Evolutionary conservation across 2,797 vertebrate genomes (phyloP).

Genomic region (Sternotherus odoratus): DNA sequence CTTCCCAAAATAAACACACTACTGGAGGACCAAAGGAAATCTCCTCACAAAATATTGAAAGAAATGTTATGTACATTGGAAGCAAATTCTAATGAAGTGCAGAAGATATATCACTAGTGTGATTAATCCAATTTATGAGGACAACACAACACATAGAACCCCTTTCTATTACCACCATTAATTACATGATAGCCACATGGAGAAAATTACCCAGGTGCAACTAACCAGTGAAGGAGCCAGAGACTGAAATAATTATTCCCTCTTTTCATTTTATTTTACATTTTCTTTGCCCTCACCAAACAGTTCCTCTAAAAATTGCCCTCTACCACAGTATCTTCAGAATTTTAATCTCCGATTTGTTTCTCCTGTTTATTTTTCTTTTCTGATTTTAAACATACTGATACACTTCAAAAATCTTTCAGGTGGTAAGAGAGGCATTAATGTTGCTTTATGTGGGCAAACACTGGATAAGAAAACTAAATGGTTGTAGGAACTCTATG

Average conservation of each 20-base stretch:
- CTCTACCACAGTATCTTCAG: not conserved
- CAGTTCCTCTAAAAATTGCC: too few relatives aligned
- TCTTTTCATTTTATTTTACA: not conserved
- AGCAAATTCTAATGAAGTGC: not conserved
- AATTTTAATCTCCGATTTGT: not conserved
- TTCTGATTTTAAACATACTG: not conserved
- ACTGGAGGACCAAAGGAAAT: not conserved
- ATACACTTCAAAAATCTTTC: not conserved
- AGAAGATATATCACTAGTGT: not conserved
- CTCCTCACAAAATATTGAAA: fast-evolving
- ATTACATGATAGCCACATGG: not conserved
- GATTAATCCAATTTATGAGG: not conserved
- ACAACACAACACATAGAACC: not conserved
- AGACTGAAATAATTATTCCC: not conserved
- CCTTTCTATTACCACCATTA: not conserved
- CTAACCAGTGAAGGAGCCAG: not conserved
- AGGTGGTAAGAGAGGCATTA: not conserved
- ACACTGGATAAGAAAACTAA: not conserved
- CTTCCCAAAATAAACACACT: not conserved
- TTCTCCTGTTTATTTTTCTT: not conserved
- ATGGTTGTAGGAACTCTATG: not conserved
- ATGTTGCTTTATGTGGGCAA: not conserved
- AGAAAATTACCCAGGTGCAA: not conserved
- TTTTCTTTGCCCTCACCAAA: not conserved
- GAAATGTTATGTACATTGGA: not conserved